Conservation (phyloP, 2,797 vertebrate species). For the Trematomus bernacchii region DNA sequence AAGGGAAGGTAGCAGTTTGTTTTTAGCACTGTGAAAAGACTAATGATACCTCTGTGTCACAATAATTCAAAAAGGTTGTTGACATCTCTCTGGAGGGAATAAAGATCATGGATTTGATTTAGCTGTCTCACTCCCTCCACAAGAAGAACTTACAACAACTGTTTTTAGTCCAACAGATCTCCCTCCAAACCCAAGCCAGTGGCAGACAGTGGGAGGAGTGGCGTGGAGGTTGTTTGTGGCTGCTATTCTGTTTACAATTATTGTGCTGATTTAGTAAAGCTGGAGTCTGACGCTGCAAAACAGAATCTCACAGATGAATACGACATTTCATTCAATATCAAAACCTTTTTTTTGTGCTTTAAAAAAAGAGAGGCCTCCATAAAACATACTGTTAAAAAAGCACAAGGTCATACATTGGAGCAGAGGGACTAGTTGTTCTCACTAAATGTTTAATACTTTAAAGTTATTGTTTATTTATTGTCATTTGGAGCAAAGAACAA, state of each 20-base stretch:
- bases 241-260: slow-evolving; percentile 13
- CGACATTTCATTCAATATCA: neutral
- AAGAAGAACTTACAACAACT: neutral
- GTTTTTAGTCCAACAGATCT: slow-evolving; percentile 20
- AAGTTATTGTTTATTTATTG: neutral
- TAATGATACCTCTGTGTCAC: neutral
- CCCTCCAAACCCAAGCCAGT: slow-evolving; percentile 8
- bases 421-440: slow-evolving; percentile 7
- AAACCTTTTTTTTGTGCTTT: neutral
- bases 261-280: slow-evolving; percentile 28
- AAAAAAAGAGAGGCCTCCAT: neutral
- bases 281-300: slow-evolving; percentile 2
- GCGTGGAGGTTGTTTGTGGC: slow-evolving; percentile 22
- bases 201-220: slow-evolving; percentile 13
- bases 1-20: too few species aligned
- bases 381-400: neutral
- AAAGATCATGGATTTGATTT: slow-evolving; percentile 8
- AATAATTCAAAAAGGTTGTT: neutral
- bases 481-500: neutral
- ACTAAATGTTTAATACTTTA: neutral
- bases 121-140: neutral
- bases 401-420: neutral
- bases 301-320: neutral
- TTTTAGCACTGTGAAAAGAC: neutral
- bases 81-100: neutral